phyloP scores from a whole-genome alignment of 2,113 vertebrate species.

The Serilophus lunatus region DNA sequence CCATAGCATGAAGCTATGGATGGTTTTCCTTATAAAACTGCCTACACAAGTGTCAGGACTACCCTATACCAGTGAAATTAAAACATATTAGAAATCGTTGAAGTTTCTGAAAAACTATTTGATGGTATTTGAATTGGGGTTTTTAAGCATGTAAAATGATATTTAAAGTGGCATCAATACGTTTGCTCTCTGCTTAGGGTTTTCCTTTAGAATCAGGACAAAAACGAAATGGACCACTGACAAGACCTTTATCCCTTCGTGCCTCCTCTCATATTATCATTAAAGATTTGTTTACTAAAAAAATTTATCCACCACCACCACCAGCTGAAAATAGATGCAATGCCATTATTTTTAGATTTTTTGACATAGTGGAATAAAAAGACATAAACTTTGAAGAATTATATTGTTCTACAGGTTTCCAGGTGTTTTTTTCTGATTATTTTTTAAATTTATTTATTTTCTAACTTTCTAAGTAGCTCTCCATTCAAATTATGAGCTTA shows the following conservation, averaged over 20 bases:
- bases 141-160: background rate
- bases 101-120: background rate
- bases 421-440: background rate
- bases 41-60: background rate
- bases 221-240: too few relatives aligned
- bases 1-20: accelerated
- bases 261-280: background rate
- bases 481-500: background rate
- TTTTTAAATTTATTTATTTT: background rate
- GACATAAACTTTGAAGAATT: accelerated
- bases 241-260: background rate
- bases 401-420: background rate
- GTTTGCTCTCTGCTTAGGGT: background rate
- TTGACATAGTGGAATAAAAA: background rate
- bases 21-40: background rate
- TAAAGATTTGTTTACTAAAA: background rate
- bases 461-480: background rate
- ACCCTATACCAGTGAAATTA: background rate
- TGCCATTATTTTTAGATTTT: too few relatives aligned
- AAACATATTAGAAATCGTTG: background rate
- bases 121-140: accelerated
- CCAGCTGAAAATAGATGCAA: background rate
- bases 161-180: background rate
- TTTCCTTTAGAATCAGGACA: background rate
- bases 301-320: background rate